Base-by-base conservation (phyloP, 2,113 vertebrate genomes). In the Caretta caretta region DNA sequence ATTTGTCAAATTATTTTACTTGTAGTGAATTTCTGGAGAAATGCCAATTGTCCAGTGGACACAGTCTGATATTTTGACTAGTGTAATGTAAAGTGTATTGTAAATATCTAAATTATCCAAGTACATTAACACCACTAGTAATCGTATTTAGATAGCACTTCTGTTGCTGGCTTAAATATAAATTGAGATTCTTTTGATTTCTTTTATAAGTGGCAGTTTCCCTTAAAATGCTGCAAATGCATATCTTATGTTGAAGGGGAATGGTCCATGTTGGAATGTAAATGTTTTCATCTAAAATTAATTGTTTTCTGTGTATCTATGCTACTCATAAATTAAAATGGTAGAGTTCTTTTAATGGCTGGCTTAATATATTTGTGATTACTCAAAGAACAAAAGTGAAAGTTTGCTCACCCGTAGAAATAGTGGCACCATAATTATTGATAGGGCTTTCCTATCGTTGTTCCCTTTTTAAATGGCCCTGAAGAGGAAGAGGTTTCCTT, bases 231-330 rank as follows among this genome's bases (percentile, higher is more conserved):
- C 24, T 76, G 42, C 6, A 9, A 35, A 29, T 59, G 11, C 27
- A 8, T 69, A 35, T 38, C 35, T 69, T 46, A 48, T 16, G 42
- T 7, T 14, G 46, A 78, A 48, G 25, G 75, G 42, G 10, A 78
- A 29, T 16, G 65, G 24, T 20, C 85, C 84, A 50, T n/a, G 24
- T 83, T 72, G 31, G 90, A 86, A 72, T 65, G 49, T 87, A 84
- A 88, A 65, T 89, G 8, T 69, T 94, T 96, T 90, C 80, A 92
- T 76, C 22, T 87, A 87, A 91, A 94, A 86, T 38, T 57, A 82
- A 50, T 97, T 94, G 87, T 6, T 91, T 95, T 97, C 83, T 93
- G 27, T 62, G 25, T 90, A 75, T 80, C 51, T 90, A 11, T 81
- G 31, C 87, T 4, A 75, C 46, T 83, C 90, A 56, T 89, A 86